Evolutionary conservation across 1,140 invertebrate species (phyloP).

Genomic region (Tetramorium parvispinum): DNA sequence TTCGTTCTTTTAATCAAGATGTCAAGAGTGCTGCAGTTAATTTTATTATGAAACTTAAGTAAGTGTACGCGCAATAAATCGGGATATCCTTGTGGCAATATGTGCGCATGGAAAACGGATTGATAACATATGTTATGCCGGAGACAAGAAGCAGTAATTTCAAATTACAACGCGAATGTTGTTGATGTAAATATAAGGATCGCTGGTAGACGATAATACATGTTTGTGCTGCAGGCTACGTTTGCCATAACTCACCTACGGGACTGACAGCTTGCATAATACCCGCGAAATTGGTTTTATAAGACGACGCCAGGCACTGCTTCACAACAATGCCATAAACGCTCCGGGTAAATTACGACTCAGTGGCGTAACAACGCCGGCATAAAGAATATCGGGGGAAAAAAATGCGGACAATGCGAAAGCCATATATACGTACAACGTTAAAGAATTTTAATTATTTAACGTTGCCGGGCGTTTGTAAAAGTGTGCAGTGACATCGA

Average conservation of each 20-base stretch:
- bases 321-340: slow-evolving; percentile 85
- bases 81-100: slow-evolving; percentile 9
- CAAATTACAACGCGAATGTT: slow-evolving; percentile 73
- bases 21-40: not conserved
- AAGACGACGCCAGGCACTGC: slow-evolving; percentile 83
- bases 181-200: slow-evolving; percentile 72
- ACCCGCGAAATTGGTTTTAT: slow-evolving; percentile 85
- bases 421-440: not conserved
- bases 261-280: slow-evolving; percentile 85
- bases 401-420: slow-evolving; percentile 1
- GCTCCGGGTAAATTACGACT: slow-evolving; percentile 83
- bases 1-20: slow-evolving; percentile 2
- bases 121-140: slow-evolving; percentile 30
- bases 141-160: slow-evolving; percentile 68
- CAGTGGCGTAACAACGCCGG: slow-evolving; percentile 77
- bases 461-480: not conserved
- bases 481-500: not conserved
- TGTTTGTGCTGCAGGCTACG: slow-evolving; percentile 80
- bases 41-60: slow-evolving; percentile 26
- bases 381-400: slow-evolving; percentile 43
- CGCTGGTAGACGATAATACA: slow-evolving; percentile 76
- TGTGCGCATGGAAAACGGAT: slow-evolving; percentile 24
- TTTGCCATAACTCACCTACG: slow-evolving; percentile 83
- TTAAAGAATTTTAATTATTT: slow-evolving; percentile 7
- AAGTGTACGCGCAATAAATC: slow-evolving; percentile 4